Evolutionary conservation across 2,888 invertebrate genomes (phyloP).

Genomic region (Cosmorhoe ocellata): DNA sequence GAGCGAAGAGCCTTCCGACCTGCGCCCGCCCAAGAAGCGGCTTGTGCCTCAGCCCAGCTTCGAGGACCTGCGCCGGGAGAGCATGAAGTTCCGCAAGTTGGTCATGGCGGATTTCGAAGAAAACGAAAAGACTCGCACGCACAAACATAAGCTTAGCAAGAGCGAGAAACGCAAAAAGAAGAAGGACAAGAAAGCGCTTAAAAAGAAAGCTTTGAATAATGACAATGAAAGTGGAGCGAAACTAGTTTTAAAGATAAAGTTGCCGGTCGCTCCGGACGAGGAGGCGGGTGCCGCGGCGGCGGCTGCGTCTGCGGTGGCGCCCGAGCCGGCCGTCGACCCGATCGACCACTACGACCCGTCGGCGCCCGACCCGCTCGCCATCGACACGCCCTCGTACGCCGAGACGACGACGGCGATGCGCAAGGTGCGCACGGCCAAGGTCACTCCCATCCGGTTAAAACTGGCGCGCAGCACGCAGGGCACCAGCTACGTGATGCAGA

Average conservation of each 20-base stretch:
- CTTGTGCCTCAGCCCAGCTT: slow-evolving; percentile 85
- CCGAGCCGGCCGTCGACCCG: slow-evolving; percentile 63
- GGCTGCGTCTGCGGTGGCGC: slow-evolving; percentile 56
- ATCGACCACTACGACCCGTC: slow-evolving; percentile 71
- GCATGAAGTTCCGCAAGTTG: slow-evolving; percentile 92
- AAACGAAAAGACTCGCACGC: slow-evolving; percentile 81
- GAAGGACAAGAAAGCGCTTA: slow-evolving; percentile 81
- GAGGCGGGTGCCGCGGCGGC: slow-evolving; percentile 44
- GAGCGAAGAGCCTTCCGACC: slow-evolving; percentile 75
- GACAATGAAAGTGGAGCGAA: slow-evolving; percentile 86
- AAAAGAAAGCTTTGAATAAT: slow-evolving; percentile 74
- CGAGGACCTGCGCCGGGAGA: slow-evolving; percentile 91
- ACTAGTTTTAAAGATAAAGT: slow-evolving; percentile 88
- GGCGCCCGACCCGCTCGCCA: slow-evolving; percentile 71
- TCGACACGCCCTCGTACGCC: slow-evolving; percentile 69
- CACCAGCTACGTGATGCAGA: slow-evolving; percentile 85
- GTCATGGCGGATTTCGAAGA: slow-evolving; percentile 93
- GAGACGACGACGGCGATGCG: slow-evolving; percentile 71
- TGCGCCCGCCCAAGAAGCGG: slow-evolving; percentile 92
- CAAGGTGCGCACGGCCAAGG: slow-evolving; percentile 85
- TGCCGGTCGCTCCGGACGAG: slow-evolving; percentile 63
- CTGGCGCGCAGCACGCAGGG: slow-evolving; percentile 92
- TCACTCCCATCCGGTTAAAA: slow-evolving; percentile 92
- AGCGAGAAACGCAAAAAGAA: slow-evolving; percentile 75
- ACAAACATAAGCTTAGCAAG: slow-evolving; percentile 65